phyloP scores from a whole-genome alignment of 2,113 vertebrate species.

The Athene cunicularia region DNA sequence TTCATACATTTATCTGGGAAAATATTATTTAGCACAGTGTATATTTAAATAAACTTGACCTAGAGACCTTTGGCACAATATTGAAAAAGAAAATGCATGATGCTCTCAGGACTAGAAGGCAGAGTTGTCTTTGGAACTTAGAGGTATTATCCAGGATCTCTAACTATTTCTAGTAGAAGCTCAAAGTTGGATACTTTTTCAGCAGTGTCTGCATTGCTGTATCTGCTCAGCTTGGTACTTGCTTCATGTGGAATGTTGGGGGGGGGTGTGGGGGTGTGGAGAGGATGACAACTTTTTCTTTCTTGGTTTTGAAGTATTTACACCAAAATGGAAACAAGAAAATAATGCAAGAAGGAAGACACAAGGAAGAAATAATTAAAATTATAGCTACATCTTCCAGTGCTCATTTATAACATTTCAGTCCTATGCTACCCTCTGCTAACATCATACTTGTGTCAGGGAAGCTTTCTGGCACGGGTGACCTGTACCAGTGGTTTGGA shows the following conservation, averaged over 20 bases:
- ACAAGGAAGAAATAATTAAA: neutral
- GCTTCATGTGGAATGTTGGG: neutral
- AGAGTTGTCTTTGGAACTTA: neutral
- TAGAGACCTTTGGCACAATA: neutral
- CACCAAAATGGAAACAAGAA: neutral
- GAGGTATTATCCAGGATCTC: neutral
- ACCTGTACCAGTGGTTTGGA: neutral
- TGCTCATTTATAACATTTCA: neutral
- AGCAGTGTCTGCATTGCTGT: neutral
- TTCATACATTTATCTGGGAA: neutral
- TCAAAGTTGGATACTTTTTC: neutral
- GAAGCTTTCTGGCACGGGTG: neutral
- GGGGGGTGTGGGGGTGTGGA: rapidly evolving
- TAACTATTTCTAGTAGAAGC: neutral
- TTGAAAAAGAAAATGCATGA: neutral
- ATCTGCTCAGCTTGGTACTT: neutral
- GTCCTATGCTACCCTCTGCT: neutral
- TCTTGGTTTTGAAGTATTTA: neutral
- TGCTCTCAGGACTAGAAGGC: neutral
- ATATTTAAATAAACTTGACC: neutral
- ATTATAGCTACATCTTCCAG: neutral
- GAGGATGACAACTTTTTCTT: neutral
- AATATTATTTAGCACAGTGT: neutral
- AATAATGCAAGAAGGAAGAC: neutral
- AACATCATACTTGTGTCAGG: neutral